Evolutionary conservation across 1,140 invertebrate species (phyloP), one percentile per base, ranked within the genome.

Genomic region (Solenopsis fugax): DNA sequence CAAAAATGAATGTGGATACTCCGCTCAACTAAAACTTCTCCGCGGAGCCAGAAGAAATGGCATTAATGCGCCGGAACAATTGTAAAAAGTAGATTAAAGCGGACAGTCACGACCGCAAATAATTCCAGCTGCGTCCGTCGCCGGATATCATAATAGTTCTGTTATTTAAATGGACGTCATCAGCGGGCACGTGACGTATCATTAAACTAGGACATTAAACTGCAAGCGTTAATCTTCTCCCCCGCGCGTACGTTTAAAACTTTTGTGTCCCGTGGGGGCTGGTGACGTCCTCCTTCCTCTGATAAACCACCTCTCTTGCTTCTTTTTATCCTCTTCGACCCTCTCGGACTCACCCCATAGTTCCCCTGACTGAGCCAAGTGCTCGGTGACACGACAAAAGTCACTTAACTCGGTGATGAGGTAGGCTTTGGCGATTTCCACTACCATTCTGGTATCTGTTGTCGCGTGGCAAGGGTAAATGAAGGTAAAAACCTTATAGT

Each of bases 351-450:
- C 41, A 37, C 37, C 71, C 85, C 58, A 72, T 48, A 48, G 45
- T 24, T 88, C 48, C 65, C 69, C 64, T 86, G 86, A 85, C 89
- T 85, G 90, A 92, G 76, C 91, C 90, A 92, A 93, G 92, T 92
- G 88, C 91, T 85, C 86, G 80, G 80, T 93, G 91, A 93, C 89
- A 92, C 92, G 93, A 91, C 91, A 93, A 93, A 93, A 93, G 90
- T 93, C 93, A 92, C 91, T 93, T 93, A 93, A 88, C 89, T 88
- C 90, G 87, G 90, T 89, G 90, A 93, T 87, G 54, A 89, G 54
- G 6, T 48, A 56, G 72, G 75, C 58, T 76, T 85, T n/a, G 60
- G 60, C 62, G 81, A 90, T 85, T 88, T 90, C 81, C 48, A 82
- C 45, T 77, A 41, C 7, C n/a, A 18, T 84, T 76, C 45, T 41